These are phyloP conservation scores for Megaptera novaeangliae DNA, from an alignment of 2,113 vertebrate species.

Conservation along the genomic window DNA sequence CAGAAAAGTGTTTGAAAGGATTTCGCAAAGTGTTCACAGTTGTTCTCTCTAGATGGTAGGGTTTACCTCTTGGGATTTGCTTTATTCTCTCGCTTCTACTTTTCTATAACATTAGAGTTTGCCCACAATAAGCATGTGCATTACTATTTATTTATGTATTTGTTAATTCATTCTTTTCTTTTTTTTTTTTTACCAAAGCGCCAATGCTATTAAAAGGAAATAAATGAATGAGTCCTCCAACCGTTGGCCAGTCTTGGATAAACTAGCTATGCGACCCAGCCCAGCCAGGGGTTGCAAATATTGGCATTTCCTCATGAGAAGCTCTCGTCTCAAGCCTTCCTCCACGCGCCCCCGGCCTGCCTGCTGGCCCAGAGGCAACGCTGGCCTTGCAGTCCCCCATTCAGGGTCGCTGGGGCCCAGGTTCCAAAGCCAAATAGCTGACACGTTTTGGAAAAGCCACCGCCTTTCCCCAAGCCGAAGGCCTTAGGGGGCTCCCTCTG, in stretches of 20 bases:
- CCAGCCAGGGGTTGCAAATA: not conserved
- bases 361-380: not conserved
- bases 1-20: not conserved
- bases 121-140: not conserved
- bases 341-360: not conserved
- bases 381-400: not conserved
- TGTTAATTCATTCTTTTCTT: not conserved
- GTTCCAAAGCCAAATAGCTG: not conserved
- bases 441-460: not conserved
- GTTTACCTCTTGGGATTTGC: not conserved
- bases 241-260: not conserved
- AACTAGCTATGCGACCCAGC: not conserved
- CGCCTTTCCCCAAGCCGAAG: not conserved
- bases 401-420: not conserved
- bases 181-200: not conserved
- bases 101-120: not conserved
- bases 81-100: not conserved
- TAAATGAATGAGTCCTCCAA: not conserved
- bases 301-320: not conserved
- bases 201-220: not conserved
- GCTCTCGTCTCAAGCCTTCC: not conserved
- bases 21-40: not conserved
- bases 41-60: not conserved
- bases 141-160: not conserved
- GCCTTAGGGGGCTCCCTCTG: not conserved